Evolutionary conservation across 2,888 invertebrate genomes (phyloP).

Genomic region (Drosophila kambysellisi): DNA sequence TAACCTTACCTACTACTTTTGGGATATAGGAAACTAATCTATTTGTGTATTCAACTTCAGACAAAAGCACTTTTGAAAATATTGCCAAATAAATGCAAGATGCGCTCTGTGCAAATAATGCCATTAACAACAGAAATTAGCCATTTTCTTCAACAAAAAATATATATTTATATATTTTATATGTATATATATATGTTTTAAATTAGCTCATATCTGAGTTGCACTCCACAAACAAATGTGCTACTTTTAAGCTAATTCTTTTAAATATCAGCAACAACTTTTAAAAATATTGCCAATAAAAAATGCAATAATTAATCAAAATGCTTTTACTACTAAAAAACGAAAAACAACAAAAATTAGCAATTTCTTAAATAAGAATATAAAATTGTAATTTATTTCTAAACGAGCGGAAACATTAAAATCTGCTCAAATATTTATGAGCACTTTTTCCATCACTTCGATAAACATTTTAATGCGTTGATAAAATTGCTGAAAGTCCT

Average conservation of each 20-base stretch:
- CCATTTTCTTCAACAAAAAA: too few species aligned
- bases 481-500: slow-evolving; percentile 10
- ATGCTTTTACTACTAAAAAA: background rate
- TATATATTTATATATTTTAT: too few species aligned
- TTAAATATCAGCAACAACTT: background rate
- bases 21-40: too few species aligned
- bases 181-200: too few species aligned
- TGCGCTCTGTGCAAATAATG: too few species aligned
- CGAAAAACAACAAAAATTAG: background rate
- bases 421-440: slow-evolving; percentile 17
- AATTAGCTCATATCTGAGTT: too few species aligned
- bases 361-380: slow-evolving; percentile 16
- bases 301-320: background rate
- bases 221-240: too few species aligned
- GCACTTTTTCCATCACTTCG: background rate
- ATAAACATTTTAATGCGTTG: slow-evolving; percentile 11
- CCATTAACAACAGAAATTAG: too few species aligned
- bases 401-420: slow-evolving; percentile 14
- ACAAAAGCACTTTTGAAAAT: too few species aligned
- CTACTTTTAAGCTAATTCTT: background rate
- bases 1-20: too few species aligned
- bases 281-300: background rate
- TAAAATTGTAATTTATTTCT: slow-evolving; percentile 15
- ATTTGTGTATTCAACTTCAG: too few species aligned
- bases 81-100: too few species aligned